Evolutionary conservation across 2,797 vertebrate genomes (phyloP).

Genomic region (Ispidina lecontei): DNA sequence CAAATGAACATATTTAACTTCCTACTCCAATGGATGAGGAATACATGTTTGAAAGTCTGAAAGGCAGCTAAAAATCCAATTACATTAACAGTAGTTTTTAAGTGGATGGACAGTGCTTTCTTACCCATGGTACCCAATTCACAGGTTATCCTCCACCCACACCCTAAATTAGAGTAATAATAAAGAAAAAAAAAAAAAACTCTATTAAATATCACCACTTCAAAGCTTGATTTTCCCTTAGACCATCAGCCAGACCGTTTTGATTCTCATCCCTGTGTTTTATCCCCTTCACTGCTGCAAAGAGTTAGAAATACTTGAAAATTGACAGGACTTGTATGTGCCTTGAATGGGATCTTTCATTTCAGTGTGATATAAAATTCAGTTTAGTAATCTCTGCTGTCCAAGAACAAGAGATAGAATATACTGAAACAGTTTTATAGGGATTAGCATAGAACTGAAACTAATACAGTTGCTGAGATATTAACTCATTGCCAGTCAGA

Average conservation of each 20-base stretch:
- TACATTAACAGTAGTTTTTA: slow-evolving; percentile 13
- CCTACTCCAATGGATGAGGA: background rate
- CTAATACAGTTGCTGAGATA: background rate
- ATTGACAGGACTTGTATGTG: background rate
- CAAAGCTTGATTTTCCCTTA: slow-evolving; percentile 23
- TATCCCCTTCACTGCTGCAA: background rate
- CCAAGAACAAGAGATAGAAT: background rate
- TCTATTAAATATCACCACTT: background rate
- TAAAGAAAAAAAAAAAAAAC: background rate
- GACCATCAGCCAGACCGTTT: background rate
- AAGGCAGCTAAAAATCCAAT: slow-evolving; percentile 41
- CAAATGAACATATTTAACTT: slow-evolving; percentile 44
- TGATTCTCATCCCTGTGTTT: background rate
- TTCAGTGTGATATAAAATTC: background rate
- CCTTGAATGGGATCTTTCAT: background rate
- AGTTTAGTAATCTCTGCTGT: background rate
- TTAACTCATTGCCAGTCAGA: background rate
- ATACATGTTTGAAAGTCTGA: background rate
- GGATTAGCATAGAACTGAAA: background rate
- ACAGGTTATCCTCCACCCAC: background rate
- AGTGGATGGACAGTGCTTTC: background rate
- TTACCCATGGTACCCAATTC: background rate
- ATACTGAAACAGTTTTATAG: background rate
- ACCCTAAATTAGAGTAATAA: background rate
- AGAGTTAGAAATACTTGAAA: background rate